Conservation (phyloP, 2,113 vertebrate genomes). For the Lutjanus erythropterus region DNA sequence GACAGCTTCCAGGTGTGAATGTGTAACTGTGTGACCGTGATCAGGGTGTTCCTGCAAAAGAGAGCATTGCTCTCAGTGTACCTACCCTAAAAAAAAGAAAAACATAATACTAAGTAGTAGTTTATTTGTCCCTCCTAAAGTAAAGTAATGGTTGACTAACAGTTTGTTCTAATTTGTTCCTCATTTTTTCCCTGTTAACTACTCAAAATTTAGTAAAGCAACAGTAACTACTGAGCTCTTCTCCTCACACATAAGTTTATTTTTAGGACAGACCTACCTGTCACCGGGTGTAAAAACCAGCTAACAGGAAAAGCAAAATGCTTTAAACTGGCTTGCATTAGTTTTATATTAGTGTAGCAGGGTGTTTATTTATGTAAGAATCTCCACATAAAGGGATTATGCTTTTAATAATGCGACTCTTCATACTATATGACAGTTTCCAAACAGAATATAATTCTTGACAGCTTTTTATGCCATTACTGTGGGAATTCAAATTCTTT, state of each 20-base stretch:
- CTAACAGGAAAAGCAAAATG: constrained; percentile 16
- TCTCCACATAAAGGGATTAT: constrained; percentile 44
- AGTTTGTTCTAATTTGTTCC: too few species aligned
- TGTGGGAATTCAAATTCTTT: constrained; percentile 55
- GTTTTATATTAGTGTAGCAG: constrained; percentile 29
- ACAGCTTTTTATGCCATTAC: constrained; percentile 44
- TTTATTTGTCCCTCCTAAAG: too few species aligned
- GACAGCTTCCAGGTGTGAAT: too few species aligned
- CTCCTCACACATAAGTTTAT: neutral
- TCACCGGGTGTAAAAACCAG: constrained; percentile 11
- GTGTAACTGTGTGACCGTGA: too few species aligned
- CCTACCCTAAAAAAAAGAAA: too few species aligned
- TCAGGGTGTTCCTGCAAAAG: too few species aligned
- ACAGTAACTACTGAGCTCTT: neutral
- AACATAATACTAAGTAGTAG: too few species aligned
- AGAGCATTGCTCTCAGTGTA: too few species aligned
- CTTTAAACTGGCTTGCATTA: constrained; percentile 18
- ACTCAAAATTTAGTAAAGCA: too few species aligned
- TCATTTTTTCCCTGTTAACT: too few species aligned
- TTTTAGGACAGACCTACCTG: constrained; percentile 3
- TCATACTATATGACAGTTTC: constrained; percentile 38
- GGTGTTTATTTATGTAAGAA: constrained; percentile 46
- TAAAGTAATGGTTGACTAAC: too few species aligned
- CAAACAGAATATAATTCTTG: constrained; percentile 47
- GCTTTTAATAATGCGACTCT: constrained; percentile 42